Evolutionary conservation across 2,113 vertebrate genomes (phyloP).

Genomic region (Aptenodytes forsteri): DNA sequence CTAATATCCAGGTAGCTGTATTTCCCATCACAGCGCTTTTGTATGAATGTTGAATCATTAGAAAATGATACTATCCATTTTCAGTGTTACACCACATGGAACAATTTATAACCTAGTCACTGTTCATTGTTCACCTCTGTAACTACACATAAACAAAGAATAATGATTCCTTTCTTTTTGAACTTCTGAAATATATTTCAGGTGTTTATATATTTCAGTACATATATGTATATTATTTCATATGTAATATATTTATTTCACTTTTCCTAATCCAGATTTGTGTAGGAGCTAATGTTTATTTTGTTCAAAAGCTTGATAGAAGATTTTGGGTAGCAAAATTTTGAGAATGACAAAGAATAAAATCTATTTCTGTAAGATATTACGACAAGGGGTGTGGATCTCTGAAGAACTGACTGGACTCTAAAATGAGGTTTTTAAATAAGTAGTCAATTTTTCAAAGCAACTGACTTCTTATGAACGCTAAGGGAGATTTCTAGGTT

Average conservation of each 20-base stretch:
- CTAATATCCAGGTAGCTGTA: neutral
- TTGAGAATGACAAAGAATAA: neutral
- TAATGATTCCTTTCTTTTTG: neutral
- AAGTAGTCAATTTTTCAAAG: neutral
- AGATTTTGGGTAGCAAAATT: neutral
- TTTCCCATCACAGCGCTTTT: neutral
- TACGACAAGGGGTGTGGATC: neutral
- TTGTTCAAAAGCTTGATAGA: neutral
- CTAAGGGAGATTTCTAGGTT: neutral
- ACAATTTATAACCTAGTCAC: neutral
- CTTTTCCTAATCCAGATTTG: neutral
- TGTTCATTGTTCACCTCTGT: neutral
- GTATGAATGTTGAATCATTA: neutral
- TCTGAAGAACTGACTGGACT: neutral
- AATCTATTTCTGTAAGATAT: neutral
- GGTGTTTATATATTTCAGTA: neutral
- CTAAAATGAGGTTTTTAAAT: neutral
- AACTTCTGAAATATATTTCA: neutral
- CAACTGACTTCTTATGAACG: neutral
- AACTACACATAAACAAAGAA: neutral
- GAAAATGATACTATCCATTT: neutral
- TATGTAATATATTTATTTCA: neutral
- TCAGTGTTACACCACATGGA: neutral
- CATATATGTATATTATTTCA: neutral
- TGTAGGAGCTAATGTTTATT: neutral